Evolutionary conservation across 1,140 invertebrate genomes (phyloP), one percentile per base, ranked within the genome.

Genomic region (Schlechtendalia chinensis): DNA sequence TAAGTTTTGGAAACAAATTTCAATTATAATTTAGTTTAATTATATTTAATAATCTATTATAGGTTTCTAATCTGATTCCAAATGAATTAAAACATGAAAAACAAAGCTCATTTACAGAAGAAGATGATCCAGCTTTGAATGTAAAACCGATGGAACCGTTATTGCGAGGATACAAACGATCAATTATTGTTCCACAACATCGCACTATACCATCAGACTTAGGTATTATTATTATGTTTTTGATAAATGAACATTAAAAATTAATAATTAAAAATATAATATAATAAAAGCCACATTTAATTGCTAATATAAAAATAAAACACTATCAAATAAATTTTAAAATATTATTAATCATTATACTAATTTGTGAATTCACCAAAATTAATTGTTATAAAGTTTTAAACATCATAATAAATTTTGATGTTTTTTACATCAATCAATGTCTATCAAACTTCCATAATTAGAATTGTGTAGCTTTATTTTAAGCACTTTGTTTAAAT

Each of bases 91-190:
- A 63, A 56, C 83, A 84, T 63, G 82, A 74, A 24, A 83, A 83
- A 50, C 83, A 85, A 67, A 74, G 86, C 14, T 84, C 87, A n/a
- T 39, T 83, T 17, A 83, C 74, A 8, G 91, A 90, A 58, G 93
- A 94, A 74, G 94, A 90, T 45, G 93, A 94, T 83, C 89, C 91
- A 0, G 88, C 93, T 83, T 91, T 94, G 86, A 92, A 92, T 83
- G 92, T 96, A n/a, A 91, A 96, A 85, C 95, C 96, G 0, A 97
- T 98, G 95, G 90, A 94, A 82, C 95, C 95, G 0, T 87, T 98
- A 58, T 87, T 96, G 19, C 86, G 93, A 80, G 93, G 92, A 27
- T 95, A 95, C 84, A 83, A 84, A 58, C 65, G 82, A 59, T 83
- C 81, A 27, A 81, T 83, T 27, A 82, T 82, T 54, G 81, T 84